Percentiles rank a stretch among this genome's conserved stretches.
Conservation (phyloP, 2,113 vertebrate genomes). For the Sinocyclocheilus rhinocerous region DNA sequence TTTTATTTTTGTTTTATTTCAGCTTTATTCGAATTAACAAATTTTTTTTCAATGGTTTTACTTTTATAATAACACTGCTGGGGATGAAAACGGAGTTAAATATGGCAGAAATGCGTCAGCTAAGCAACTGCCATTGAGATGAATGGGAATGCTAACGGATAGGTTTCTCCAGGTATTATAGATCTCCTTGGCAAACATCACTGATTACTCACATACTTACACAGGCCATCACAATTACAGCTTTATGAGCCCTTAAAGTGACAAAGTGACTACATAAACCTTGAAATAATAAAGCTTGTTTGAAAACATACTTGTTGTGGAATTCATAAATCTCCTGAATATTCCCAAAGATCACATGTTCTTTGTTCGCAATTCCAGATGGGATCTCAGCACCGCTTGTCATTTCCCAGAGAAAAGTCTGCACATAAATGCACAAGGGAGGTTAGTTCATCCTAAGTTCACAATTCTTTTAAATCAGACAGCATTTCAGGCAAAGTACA, state of each 20-base stretch:
- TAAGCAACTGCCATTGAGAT: not conserved
- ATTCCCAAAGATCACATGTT: constrained; percentile 96
- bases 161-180: not conserved
- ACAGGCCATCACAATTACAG: constrained; percentile 3
- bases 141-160: not conserved
- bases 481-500: not conserved
- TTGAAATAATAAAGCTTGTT: not conserved
- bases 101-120: not conserved
- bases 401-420: constrained; percentile 99
- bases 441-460: not conserved
- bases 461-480: not conserved
- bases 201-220: not conserved
- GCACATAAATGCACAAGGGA: constrained; percentile 46
- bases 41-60: not conserved
- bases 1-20: not conserved
- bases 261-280: not conserved
- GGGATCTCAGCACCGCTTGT: constrained; percentile 96
- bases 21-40: not conserved
- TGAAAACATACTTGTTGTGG: constrained; percentile 92
- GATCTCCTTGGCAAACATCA: not conserved
- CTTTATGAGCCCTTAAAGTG: not conserved
- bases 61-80: not conserved
- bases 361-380: constrained; percentile 89
- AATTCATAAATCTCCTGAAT: constrained; percentile 99
- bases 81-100: not conserved